Evolutionary conservation across 2,888 invertebrate species (phyloP), one percentile per base, ranked within the genome.

Genomic region (Lasioglossum pauxillum): DNA sequence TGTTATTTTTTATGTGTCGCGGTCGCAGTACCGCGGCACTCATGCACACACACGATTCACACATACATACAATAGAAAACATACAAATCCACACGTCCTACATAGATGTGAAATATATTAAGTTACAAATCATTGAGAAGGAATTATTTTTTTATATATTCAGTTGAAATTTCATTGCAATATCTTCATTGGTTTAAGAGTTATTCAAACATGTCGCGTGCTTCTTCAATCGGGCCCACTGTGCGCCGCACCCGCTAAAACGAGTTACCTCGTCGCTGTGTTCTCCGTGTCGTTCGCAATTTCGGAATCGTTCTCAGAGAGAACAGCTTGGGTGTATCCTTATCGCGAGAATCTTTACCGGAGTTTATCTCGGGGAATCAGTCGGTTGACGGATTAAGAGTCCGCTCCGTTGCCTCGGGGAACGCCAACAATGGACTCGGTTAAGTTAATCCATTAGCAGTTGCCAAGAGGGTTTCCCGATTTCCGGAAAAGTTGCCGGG

Each of bases 401-500:
- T 38, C 35, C 35, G 31, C 35, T 16, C 19, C 71, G 38, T 38
- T 41, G 38, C 12, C 38, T 41, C 71, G 38, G n/a, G 23, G 38
- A n/a, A n/a, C 38, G 12, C 71, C 38, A n/a, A 71, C 38, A 46
- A 64, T 31, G 64, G 31, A 64, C 27, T 46, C 69, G 27, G 57
- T 71, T 69, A 23, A 35, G 69, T 67, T 67, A 77, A 77, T 77
- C 44, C 67, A 69, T 46, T 35, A 69, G 46, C 77, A n/a, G 49
- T 35, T 12, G 27, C 77, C 35, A 10, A 49, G 69, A 69, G 49
- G 69, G 77, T 67, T 67, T 77, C 35, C 49, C 35, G 69, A 77
- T 75, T 53, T 38, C 35, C 35, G 16, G 38, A 46, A 46, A 49
- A 69, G 69, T 69, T 69, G 35, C 16, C 46, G 77, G 64, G 46